phyloP scores from a whole-genome alignment of 2,888 invertebrate genomes.

The Gonocerus acuteangulatus region DNA sequence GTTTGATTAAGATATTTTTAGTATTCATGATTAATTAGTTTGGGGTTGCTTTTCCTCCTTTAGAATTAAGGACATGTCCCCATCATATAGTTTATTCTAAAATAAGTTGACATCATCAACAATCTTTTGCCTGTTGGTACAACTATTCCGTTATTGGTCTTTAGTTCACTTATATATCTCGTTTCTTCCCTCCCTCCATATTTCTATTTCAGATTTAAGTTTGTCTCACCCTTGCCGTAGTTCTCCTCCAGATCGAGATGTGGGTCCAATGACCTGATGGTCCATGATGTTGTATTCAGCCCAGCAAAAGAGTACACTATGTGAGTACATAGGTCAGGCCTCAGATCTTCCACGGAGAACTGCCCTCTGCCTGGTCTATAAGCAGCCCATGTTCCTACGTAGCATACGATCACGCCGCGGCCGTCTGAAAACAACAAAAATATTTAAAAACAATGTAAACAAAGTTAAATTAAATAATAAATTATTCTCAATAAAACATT shows the following conservation, averaged over 20 bases:
- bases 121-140: too few relatives aligned
- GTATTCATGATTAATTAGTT: too few relatives aligned
- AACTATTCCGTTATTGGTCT: too few relatives aligned
- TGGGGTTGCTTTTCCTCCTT: too few relatives aligned
- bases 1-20: too few relatives aligned
- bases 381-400: constrained; percentile 70
- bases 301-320: constrained; percentile 76
- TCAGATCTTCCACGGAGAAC: constrained; percentile 59
- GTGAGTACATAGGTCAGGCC: constrained; percentile 70
- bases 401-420: constrained; percentile 60
- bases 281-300: constrained; percentile 56
- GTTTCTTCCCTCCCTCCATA: too few relatives aligned
- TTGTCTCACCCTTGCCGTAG: constrained; percentile 60
- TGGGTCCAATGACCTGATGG: constrained; percentile 65
- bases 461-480: neutral
- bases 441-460: neutral
- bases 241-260: constrained; percentile 69
- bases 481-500: neutral
- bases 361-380: constrained; percentile 60
- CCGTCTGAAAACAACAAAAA: neutral
- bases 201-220: too few relatives aligned
- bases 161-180: too few relatives aligned
- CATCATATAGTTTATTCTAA: too few relatives aligned
- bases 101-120: too few relatives aligned
- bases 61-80: too few relatives aligned